phyloP scores from a whole-genome alignment of 2,797 vertebrate genomes.

The Hyperoplus lanceolatus region DNA sequence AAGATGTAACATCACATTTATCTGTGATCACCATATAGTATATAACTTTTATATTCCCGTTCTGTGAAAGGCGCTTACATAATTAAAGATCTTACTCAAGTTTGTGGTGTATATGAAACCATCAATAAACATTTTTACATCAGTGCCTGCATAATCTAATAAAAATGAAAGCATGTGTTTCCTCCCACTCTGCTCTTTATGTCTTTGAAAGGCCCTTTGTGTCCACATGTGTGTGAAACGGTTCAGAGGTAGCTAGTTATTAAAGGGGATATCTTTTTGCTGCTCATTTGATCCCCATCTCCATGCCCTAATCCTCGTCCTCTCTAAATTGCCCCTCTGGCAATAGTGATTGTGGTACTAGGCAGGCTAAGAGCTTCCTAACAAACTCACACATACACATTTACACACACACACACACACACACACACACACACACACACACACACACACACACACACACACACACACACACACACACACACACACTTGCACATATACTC shows the following conservation, averaged over 20 bases:
- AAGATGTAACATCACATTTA: constrained; percentile 19
- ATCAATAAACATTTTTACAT: constrained; percentile 20
- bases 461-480: constrained; percentile 19
- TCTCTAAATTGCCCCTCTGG: constrained; percentile 82
- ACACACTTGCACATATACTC: background rate
- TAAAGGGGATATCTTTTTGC: constrained; percentile 74
- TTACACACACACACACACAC: constrained; percentile 14
- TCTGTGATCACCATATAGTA: background rate
- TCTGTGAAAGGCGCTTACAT: constrained; percentile 5
- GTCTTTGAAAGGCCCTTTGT: constrained; percentile 56
- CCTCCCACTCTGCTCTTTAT: constrained; percentile 44
- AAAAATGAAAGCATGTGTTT: constrained; percentile 37
- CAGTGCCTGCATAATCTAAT: constrained; percentile 35
- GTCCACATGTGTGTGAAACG: constrained; percentile 61
- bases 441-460: constrained; percentile 22
- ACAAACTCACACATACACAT: constrained; percentile 41
- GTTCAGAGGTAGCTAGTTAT: constrained; percentile 72
- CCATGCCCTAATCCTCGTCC: constrained; percentile 77
- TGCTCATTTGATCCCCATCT: constrained; percentile 79
- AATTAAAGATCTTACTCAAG: background rate
- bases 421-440: constrained; percentile 1
- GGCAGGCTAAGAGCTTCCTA: constrained; percentile 68
- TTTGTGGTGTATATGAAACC: constrained; percentile 3
- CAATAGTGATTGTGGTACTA: constrained; percentile 74
- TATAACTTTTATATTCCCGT: background rate